Percentiles rank a stretch among this genome's conserved stretches.
Evolutionary conservation across 2,797 vertebrate genomes (phyloP).

Genomic region (Aeoliscus strigatus): DNA sequence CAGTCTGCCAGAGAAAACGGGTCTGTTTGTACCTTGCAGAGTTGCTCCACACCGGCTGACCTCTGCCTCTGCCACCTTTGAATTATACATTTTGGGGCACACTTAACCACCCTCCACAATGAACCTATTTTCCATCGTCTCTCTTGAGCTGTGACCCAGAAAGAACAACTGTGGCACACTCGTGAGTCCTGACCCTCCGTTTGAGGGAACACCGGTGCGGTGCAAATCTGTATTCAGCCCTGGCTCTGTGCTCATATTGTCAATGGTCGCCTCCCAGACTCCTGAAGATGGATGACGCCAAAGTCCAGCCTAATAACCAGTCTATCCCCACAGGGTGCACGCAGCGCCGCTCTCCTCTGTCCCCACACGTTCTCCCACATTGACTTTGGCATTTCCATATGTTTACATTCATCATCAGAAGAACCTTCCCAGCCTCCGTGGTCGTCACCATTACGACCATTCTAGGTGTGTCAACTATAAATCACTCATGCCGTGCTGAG

Average conservation of each 20-base stretch:
- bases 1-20: background rate
- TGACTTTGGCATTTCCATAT: constrained; percentile 62
- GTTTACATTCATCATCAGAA: constrained; percentile 53
- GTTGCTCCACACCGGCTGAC: constrained; percentile 2
- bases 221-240: constrained; percentile 67
- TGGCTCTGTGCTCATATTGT: constrained; percentile 48
- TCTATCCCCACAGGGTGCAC: constrained; percentile 51
- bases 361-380: constrained; percentile 58
- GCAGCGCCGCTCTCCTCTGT: constrained; percentile 50
- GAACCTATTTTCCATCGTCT: constrained; percentile 34
- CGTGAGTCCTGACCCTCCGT: constrained; percentile 48
- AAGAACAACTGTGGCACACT: constrained; percentile 24
- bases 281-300: constrained; percentile 68
- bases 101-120: constrained; percentile 18
- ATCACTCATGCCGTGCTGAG: background rate
- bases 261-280: constrained; percentile 50
- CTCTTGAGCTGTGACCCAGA: constrained; percentile 60
- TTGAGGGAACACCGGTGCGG: constrained; percentile 48
- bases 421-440: constrained; percentile 16
- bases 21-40: constrained; percentile 8
- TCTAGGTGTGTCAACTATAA: constrained; percentile 3
- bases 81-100: constrained; percentile 15
- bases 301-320: constrained; percentile 64
- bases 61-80: constrained; percentile 3
- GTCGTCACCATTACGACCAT: constrained; percentile 23